A percentile compares a stretch with the other conserved stretches of the same genome.
These are phyloP conservation scores for Drosophila mayaguana DNA, from an alignment of 2,888 invertebrate species.

Conservation along the genomic window DNA sequence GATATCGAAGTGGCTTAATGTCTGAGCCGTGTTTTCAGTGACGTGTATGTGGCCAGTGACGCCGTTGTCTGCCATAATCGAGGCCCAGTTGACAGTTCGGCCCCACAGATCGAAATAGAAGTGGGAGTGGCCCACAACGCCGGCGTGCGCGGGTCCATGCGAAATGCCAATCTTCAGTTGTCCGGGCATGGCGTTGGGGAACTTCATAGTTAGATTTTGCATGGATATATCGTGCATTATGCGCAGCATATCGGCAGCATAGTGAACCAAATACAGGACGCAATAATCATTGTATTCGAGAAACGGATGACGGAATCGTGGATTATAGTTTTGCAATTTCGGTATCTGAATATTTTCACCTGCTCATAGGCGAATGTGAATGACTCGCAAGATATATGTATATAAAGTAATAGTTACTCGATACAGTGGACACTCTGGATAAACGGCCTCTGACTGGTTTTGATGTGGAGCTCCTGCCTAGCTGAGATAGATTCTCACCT, in stretches of 20 bases:
- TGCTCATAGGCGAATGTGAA: not conserved
- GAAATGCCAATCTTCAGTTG: slow-evolving; percentile 88
- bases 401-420: not conserved
- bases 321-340: not conserved
- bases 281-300: slow-evolving; percentile 64
- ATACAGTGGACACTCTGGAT: not conserved
- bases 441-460: too few relatives aligned
- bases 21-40: slow-evolving; percentile 89
- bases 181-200: slow-evolving; percentile 24
- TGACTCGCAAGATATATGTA: not conserved
- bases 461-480: too few relatives aligned
- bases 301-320: not conserved
- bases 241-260: slow-evolving; percentile 90
- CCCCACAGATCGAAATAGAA: slow-evolving; percentile 99
- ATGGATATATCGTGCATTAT: slow-evolving; percentile 84
- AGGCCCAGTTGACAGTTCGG: slow-evolving; percentile 97
- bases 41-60: slow-evolving; percentile 91
- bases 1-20: slow-evolving; percentile 89
- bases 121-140: slow-evolving; percentile 96
- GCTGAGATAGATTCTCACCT: not conserved
- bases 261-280: slow-evolving; percentile 88
- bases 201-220: slow-evolving; percentile 16
- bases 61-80: slow-evolving; percentile 96
- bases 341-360: fast-evolving
- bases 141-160: slow-evolving; percentile 95